Evolutionary conservation across 2,113 vertebrate species (phyloP), one percentile per base, ranked within the genome.

Genomic region (Saguinus imperator): DNA sequence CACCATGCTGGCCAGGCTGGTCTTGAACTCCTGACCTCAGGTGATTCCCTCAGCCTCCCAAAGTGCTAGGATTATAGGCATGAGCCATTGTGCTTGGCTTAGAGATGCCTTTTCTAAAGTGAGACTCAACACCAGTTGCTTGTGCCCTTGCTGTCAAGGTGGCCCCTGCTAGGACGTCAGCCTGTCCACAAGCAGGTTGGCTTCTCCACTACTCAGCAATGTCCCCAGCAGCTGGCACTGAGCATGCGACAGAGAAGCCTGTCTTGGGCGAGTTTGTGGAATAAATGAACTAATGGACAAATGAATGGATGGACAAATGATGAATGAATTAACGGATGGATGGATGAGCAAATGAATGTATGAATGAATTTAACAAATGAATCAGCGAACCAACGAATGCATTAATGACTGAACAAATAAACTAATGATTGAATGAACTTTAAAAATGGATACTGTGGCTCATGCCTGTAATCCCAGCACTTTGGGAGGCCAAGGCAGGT

Each of bases 51-150:
- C 50, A 17, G 14, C 50, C 50, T 52, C 50, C 50, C 50, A 52
- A 52, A 52, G 52, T 17, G 52, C 1, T 52, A 16, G 52, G 52
- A 17, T 52, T 52, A 52, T 4, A 52, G 52, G 52, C 16, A 17
- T 52, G 52, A 52, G 52, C 52, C 16, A 52, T 52, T 5, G 52
- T 52, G 52, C 5, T 17, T 16, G 16, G 16, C 70, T 73, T 20
- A 84, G 40, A 48, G 79, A 50, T 8, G 73, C 14, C 82, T 75
- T 27, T 37, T 57, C 82, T 84, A 73, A 76, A 40, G 83, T 5
- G 1, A 11, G 3, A 1, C 25, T 35, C 3, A 12, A 32, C 8
- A 2, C 13, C 10, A 57, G 45, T 23, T 5, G 64, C n/a, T 37
- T 37, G n/a, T 58, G 70, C 64, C 18, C 76, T 64, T 83, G 57